phyloP scores from a whole-genome alignment of 2,888 invertebrate species.

The Tetranychus piercei region DNA sequence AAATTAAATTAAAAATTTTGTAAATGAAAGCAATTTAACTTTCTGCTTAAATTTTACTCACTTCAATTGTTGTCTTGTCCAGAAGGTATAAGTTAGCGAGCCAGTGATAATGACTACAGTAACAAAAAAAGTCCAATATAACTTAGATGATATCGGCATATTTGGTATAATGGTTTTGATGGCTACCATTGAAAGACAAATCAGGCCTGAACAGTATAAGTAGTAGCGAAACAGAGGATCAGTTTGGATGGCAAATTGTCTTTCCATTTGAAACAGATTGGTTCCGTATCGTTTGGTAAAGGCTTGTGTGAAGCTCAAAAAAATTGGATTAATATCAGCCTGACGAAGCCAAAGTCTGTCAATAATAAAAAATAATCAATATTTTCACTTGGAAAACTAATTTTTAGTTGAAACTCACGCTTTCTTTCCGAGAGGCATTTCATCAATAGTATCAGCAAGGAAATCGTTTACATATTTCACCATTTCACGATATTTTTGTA shows the following conservation, averaged over 20 bases:
- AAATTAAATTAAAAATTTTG: neutral
- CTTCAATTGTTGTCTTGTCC: conserved; percentile 7
- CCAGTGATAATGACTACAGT: conserved; percentile 13
- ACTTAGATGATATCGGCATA: conserved; percentile 6
- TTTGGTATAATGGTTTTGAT: conserved; percentile 32
- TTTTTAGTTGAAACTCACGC: conserved; percentile 27
- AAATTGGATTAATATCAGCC: conserved; percentile 32
- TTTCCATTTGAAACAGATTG: conserved; percentile 13
- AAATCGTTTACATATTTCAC: conserved; percentile 43
- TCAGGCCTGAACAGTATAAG: conserved; percentile 42
- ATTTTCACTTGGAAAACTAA: conserved; percentile 21
- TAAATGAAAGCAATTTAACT: neutral
- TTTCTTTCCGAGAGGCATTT: conserved; percentile 62
- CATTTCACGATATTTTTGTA: conserved; percentile 29
- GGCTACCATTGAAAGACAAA: conserved; percentile 40
- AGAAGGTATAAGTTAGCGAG: conserved; percentile 13
- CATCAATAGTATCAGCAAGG: conserved; percentile 59
- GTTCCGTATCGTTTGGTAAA: neutral
- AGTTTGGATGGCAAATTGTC: conserved; percentile 29
- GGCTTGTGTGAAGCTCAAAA: neutral
- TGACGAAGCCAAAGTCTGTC: conserved; percentile 47
- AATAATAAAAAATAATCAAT: conserved; percentile 27
- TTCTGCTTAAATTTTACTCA: neutral
- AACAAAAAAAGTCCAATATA: conserved; percentile 15
- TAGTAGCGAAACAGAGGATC: conserved; percentile 74